Base-by-base conservation (phyloP, 2,888 invertebrate species). In the Sinopyrophorus schimmeli region DNA sequence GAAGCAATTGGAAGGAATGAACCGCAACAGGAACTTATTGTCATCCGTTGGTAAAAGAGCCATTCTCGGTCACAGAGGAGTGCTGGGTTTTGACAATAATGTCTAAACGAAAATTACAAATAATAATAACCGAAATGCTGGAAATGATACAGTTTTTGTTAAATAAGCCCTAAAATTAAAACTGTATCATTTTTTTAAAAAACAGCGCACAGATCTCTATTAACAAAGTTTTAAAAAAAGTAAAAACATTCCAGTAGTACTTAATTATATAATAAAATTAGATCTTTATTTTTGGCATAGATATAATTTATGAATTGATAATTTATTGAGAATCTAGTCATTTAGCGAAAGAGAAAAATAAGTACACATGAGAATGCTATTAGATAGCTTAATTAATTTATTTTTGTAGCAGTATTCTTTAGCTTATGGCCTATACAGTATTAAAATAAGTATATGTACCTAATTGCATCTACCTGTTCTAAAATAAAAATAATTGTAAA, bases 41-140 rank as follows among this genome's bases (percentile, higher is more conserved):
- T 83, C 86, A 67, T 83, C 81, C 57, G 83, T 91, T 57, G 90
- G 90, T 61, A 91, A 91, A 72, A 82, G 90, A 69, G 61, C 61
- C 10, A 60, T 58, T 31, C 55, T 58, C 42, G 41, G 49, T 27
- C 60, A 60, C 47, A 49, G 60, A 49, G 56, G 51, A 48, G 52
- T 34, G 21, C 51, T 48, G 52, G 56, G 34, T 50, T 62, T 53
- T 46, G 55, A 59, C 50, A 62, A 64, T 54, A 63, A 59, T 31
- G 58, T 65, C 54, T 65, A 65, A 67, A 58, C 48, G 26, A 50
- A 39, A 10, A n/a, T n/a, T n/a, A n/a, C n/a, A n/a, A 27, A 24
- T 23, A 35, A 42, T 41, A 16, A 39, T 35, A 37, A 28, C 31
- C 31, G 37, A n/a, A n/a, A n/a, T n/a, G 16, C 12, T 21, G 28